These are phyloP conservation scores for Galagoides demidoff DNA, from an alignment of 2,797 vertebrate genomes.

Conservation along the genomic window DNA sequence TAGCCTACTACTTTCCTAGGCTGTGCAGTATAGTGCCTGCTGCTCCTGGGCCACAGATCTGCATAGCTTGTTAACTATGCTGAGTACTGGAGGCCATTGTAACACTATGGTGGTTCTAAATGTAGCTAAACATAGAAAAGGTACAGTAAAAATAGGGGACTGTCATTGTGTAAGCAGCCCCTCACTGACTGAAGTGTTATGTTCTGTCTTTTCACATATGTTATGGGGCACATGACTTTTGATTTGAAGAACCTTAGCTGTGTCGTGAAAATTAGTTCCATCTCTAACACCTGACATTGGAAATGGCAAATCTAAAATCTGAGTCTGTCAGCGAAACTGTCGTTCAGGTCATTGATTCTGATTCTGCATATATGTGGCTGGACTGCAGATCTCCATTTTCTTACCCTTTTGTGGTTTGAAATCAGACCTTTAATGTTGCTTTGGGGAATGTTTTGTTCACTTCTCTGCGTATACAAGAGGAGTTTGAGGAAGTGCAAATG, in stretches of 20 bases:
- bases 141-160: not conserved
- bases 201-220: no score
- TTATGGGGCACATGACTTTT: not conserved
- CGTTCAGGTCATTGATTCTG: not conserved
- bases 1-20: not conserved
- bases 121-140: not conserved
- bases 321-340: not conserved
- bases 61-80: not conserved
- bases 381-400: slow-evolving; percentile 40
- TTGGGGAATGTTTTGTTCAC: slow-evolving; percentile 63
- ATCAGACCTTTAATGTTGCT: slow-evolving; percentile 64
- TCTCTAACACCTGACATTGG: slow-evolving; percentile 12
- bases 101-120: not conserved
- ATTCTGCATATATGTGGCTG: not conserved
- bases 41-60: not conserved
- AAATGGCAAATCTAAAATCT: not conserved
- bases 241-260: not conserved
- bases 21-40: not conserved
- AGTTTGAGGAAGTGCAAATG: slow-evolving; percentile 70
- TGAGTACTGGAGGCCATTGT: not conserved
- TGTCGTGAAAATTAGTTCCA: slow-evolving; percentile 43
- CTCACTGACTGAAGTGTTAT: not conserved
- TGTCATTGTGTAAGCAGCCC: not conserved
- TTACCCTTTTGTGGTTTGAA: slow-evolving; percentile 55
- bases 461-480: slow-evolving; percentile 47